Evolutionary conservation across 2,797 vertebrate species (phyloP), one percentile per base, ranked within the genome.

Genomic region (Pseudopleuronectes americanus): DNA sequence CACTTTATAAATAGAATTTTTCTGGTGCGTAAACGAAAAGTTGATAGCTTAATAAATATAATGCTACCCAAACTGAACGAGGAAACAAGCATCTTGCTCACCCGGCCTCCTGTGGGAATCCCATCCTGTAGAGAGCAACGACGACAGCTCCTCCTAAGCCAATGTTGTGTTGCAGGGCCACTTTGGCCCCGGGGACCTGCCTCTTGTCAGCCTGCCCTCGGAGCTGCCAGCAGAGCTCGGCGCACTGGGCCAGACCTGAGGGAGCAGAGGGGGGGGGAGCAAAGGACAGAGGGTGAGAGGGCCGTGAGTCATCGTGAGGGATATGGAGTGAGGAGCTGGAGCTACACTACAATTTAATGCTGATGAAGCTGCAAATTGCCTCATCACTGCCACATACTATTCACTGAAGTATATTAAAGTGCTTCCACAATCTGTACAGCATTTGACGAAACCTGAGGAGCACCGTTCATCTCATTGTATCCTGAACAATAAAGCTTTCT

Each of bases 221-320:
- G 67, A 99, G 96, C 92, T 99, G 98, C 97, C 97, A 99, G 94
- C 97, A 99, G 67, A 99, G 95, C 90, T 99, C 98, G 0, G 95
- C 95, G 89, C 97, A 99, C 94, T 99, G 98, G 74, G 96, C 97
- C 93, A 99, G 95, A 85, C 98, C 98, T 99, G 88, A 70, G 61
- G 73, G 93, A 81, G 90, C 78, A 69, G 81, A 78, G 81, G 3
- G 10, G 47, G 14, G 14, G 8, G 8, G 38, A 6, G 43, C 2
- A 17, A 19, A 19, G 6, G 31, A n/a, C 26, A n/a, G 13, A 21
- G 26, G 3, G 26, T 24, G 6, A 43, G 36, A 38, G 36, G 1
- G 36, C 12, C 4, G 0, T n/a, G 47, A 36, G 21, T 23, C 14
- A 21, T 2, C 22, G n/a, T 31, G 19, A 14, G 2, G n/a, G 19